These are phyloP conservation scores for Drosophila macrospina DNA, from an alignment of 2,888 invertebrate genomes.

Conservation along the genomic window DNA sequence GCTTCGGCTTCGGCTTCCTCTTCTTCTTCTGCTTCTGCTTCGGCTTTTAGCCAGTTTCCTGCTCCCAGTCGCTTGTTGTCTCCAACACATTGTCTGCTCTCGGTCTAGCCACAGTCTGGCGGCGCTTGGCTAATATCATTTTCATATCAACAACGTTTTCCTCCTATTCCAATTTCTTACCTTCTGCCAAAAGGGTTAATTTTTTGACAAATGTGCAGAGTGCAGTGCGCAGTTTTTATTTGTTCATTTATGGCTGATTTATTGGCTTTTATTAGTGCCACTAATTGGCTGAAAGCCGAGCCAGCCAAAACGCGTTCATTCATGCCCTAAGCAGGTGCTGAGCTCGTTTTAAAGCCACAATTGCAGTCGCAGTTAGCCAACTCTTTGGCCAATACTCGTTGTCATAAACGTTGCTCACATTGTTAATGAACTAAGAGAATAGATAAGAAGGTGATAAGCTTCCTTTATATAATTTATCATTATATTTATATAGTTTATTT, in stretches of 20 bases:
- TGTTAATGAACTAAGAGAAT: not conserved
- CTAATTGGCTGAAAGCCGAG: constrained; percentile 66
- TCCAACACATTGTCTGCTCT: constrained; percentile 38
- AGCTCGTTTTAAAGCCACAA: constrained; percentile 8
- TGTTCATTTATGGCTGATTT: constrained; percentile 65
- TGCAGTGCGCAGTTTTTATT: constrained; percentile 55
- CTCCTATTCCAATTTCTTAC: too few relatives aligned
- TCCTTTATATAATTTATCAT: too few relatives aligned
- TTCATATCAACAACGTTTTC: constrained; percentile 63
- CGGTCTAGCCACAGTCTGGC: constrained; percentile 72
- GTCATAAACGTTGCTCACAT: not conserved
- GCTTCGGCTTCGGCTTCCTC: too few relatives aligned
- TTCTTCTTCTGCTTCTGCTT: constrained; percentile 10
- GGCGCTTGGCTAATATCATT: constrained; percentile 74
- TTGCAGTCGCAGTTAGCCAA: not conserved
- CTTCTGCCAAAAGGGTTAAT: constrained; percentile 59
- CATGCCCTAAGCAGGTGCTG: constrained; percentile 24
- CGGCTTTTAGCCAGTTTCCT: not conserved
- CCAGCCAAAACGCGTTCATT: constrained; percentile 2
- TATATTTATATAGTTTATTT: too few relatives aligned
- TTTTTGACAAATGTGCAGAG: constrained; percentile 60
- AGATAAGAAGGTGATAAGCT: too few relatives aligned
- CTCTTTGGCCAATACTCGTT: not conserved
- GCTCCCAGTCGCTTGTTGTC: not conserved
- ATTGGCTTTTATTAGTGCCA: constrained; percentile 65